Percentiles rank a stretch among this genome's conserved stretches.
Evolutionary conservation across 1,140 invertebrate genomes (phyloP).

Genomic region (Papilio dardanus): DNA sequence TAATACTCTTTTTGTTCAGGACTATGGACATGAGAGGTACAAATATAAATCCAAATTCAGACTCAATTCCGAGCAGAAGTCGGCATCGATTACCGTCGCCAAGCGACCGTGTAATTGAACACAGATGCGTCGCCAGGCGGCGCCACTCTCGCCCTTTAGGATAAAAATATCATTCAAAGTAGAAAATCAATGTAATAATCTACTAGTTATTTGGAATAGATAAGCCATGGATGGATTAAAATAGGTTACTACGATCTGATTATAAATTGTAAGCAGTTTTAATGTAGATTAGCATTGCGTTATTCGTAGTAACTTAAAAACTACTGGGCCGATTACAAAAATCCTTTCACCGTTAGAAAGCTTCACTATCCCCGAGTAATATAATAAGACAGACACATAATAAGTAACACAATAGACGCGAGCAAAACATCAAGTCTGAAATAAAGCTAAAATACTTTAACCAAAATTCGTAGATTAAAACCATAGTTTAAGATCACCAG

Average conservation of each 20-base stretch:
- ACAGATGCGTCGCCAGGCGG: background rate
- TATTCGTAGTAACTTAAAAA: too few species aligned
- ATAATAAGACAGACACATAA: too few species aligned
- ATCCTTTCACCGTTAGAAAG: too few species aligned
- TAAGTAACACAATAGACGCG: too few species aligned
- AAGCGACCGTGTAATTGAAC: constrained; percentile 17
- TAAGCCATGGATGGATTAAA: background rate
- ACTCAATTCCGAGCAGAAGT: background rate
- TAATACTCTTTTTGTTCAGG: background rate
- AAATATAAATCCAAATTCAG: constrained; percentile 6
- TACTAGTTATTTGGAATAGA: background rate
- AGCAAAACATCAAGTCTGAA: background rate
- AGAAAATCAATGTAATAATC: background rate
- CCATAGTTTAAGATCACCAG: background rate
- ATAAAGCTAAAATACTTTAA: background rate
- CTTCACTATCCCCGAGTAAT: too few species aligned
- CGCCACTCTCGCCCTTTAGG: constrained; percentile 4
- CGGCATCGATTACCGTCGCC: constrained; percentile 18
- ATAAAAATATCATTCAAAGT: constrained; percentile 1
- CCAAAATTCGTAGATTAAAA: background rate
- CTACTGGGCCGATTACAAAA: too few species aligned
- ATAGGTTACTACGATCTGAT: too few species aligned
- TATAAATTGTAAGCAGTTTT: too few species aligned
- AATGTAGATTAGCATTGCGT: too few species aligned
- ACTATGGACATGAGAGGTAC: background rate